These are phyloP conservation scores for Typhlomys cinereus DNA, from an alignment of 2,113 vertebrate species.

Conservation along the genomic window DNA sequence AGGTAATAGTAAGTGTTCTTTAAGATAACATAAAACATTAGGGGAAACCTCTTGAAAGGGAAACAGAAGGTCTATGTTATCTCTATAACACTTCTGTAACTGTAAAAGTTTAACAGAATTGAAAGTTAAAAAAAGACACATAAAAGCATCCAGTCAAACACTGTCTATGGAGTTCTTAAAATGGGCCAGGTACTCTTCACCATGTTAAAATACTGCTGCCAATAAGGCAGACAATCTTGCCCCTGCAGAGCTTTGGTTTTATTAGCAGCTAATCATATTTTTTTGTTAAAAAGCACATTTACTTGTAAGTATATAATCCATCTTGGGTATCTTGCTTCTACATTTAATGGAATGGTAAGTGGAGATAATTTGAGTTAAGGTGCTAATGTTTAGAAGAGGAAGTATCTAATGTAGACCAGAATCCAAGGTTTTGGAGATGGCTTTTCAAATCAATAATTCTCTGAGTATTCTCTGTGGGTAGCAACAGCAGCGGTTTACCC, in stretches of 20 bases:
- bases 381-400: neutral
- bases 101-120: neutral
- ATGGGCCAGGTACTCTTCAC: neutral
- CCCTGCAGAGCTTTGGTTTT: neutral
- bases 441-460: neutral
- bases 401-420: neutral
- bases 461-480: too few species aligned
- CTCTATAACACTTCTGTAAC: neutral
- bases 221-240: neutral
- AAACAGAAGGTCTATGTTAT: neutral
- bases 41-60: neutral
- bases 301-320: neutral
- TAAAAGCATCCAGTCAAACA: neutral
- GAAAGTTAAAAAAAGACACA: neutral
- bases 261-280: neutral
- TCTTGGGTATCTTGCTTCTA: neutral
- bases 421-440: neutral
- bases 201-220: neutral
- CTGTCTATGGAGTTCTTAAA: neutral
- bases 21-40: neutral
- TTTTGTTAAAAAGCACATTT: neutral
- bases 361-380: neutral
- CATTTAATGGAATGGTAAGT: neutral
- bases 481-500: neutral
- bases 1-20: conserved; percentile 13